Evolutionary conservation across 2,888 invertebrate genomes (phyloP), one percentile per base, ranked within the genome.

Genomic region (Schizaphis graminum): DNA sequence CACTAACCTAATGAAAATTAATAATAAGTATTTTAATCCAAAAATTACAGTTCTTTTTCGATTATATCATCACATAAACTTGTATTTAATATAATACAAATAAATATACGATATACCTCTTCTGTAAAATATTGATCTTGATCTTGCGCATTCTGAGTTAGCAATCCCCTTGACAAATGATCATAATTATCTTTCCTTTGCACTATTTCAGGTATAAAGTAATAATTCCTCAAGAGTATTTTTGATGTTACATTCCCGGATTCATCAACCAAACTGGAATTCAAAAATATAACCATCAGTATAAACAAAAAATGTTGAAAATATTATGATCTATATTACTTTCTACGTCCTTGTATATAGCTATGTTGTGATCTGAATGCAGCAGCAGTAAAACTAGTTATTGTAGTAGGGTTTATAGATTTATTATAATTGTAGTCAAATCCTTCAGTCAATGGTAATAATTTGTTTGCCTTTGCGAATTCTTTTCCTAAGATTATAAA

Each of bases 311-410:
- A 90, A 26, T n/a, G 16, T 21, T 44, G 11, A 49, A 61, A 61
- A 26, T 49, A 49, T 49, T 49, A 49, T 49, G 11, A 49, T 13
- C 13, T 49, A 21, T 49, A 49, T 49, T 91, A 91, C 91, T 91
- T 57, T 16, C 86, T 86, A 61, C 44, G 47, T 93, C 93, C 93
- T 56, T 93, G 93, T 77, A 93, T 84, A 26, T 93, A 89, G 0
- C 97, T 96, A 95, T 98, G 97, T 96, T 97, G 97, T 95, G 97
- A 97, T 96, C 97, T 96, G 95, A 97, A 97, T 8, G 97, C 97
- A 10, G 97, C 97, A 0, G 97, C 97, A 0, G 97, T 97, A 95
- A 97, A 97, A 95, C 97, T 97, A 95, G 97, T 97, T 88, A 97
- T 95, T 0, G 97, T 96, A 1, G 97, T 96, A 0, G 97, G 97